Conservation (phyloP, 2,113 vertebrate genomes). For the Nibea albiflora region DNA sequence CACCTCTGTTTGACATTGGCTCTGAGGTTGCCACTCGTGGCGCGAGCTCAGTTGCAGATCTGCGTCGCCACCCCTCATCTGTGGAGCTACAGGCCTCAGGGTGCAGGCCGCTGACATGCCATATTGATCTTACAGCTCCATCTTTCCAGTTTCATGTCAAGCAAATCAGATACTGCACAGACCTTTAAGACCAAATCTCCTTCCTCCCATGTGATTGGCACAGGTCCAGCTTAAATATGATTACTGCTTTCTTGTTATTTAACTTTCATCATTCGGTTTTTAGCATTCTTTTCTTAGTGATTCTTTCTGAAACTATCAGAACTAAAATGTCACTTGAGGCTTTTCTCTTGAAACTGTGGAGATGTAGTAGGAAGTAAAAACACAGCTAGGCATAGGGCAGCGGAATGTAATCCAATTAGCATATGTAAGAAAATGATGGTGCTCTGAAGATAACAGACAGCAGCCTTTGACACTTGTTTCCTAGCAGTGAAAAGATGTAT, state of each 20-base stretch:
- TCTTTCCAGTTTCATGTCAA: constrained; percentile 46
- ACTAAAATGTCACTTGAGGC: constrained; percentile 11
- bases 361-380: constrained; percentile 13
- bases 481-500: constrained; percentile 17
- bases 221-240: constrained; percentile 31
- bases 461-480: constrained; percentile 49
- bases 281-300: neutral
- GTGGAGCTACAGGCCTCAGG: constrained; percentile 18
- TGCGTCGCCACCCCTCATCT: neutral
- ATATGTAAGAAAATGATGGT: constrained; percentile 41
- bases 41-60: constrained; percentile 9
- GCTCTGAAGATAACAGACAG: constrained; percentile 35
- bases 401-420: constrained; percentile 40
- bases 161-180: neutral
- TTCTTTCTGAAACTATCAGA: constrained; percentile 17
- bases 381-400: constrained; percentile 2
- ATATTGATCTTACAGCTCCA: constrained; percentile 59
- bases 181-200: constrained; percentile 27
- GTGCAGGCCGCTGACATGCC: constrained; percentile 41
- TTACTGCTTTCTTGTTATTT: neutral
- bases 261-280: constrained; percentile 20
- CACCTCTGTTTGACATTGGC: constrained; percentile 71
- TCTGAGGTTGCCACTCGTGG: constrained; percentile 51
- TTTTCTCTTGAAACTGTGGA: constrained; percentile 1
- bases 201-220: constrained; percentile 33